A percentile compares a stretch with the other conserved stretches of the same genome.
Evolutionary conservation across 2,113 vertebrate species (phyloP).

Genomic region (Hypomesus transpacificus): DNA sequence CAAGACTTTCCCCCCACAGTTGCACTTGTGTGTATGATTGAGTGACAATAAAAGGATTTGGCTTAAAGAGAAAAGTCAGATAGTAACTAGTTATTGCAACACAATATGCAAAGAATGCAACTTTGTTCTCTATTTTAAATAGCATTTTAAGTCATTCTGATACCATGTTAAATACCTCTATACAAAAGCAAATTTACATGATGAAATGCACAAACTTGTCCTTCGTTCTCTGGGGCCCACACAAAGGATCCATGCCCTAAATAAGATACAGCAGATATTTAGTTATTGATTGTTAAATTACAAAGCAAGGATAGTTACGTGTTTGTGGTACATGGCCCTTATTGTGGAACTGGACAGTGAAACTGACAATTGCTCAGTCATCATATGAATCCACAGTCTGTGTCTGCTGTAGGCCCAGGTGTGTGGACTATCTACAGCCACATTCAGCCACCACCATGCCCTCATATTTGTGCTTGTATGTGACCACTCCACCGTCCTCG

Average conservation of each 20-base stretch:
- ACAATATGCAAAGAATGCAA: neutral
- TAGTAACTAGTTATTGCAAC: too few relatives aligned
- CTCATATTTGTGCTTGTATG: slow-evolving; percentile 95
- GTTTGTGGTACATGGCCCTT: neutral
- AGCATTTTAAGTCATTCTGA: slow-evolving; percentile 66
- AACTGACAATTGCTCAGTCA: neutral
- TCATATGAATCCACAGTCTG: slow-evolving; percentile 26
- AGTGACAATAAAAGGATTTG: too few relatives aligned
- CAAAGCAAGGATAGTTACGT: slow-evolving; percentile 1
- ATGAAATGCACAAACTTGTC: slow-evolving; percentile 22
- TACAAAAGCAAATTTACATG: slow-evolving; percentile 54
- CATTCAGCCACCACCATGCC: slow-evolving; percentile 97
- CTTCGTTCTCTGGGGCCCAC: neutral
- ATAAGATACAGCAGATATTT: neutral
- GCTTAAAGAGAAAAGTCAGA: too few relatives aligned
- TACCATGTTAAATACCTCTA: slow-evolving; percentile 76
- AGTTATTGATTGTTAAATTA: neutral
- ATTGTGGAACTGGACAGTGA: neutral
- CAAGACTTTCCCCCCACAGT: too few relatives aligned
- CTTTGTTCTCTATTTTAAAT: slow-evolving; percentile 71
- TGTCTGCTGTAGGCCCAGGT: slow-evolving; percentile 13
- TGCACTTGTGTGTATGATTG: too few relatives aligned
- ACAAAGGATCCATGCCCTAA: neutral
- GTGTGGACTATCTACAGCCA: slow-evolving; percentile 88
- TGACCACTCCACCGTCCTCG: slow-evolving; percentile 84